Evolutionary conservation across 2,888 invertebrate genomes (phyloP), one percentile per base, ranked within the genome.

Genomic region (Suillia variegata): DNA sequence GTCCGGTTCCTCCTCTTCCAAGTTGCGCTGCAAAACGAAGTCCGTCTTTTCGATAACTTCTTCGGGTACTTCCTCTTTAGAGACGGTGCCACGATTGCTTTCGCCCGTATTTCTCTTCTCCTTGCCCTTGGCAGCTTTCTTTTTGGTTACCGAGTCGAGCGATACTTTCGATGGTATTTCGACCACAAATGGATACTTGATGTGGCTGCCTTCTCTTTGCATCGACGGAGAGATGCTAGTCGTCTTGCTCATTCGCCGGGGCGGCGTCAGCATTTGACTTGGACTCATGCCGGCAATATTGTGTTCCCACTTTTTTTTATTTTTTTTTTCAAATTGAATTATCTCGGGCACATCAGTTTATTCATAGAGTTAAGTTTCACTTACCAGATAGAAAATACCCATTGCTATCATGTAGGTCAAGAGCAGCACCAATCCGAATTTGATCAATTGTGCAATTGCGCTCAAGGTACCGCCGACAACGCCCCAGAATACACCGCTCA

Each of bases 381-480:
- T 26, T 26, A 26, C 26, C 26, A 26, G 5, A 26, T 26, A 26
- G 10, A 71, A 74, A 13, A 68, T 67, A 10, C 34, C 49, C 15
- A 61, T 67, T 1, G 70, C 70, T 33, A 74, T 55, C 0, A 58
- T 18, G 17, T 62, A 61, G 10, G 71, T 73, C 4, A 72, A 10
- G 18, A 70, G 3, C 8, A 72, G 54, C 0, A 73, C 56, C 1
- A 42, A 58, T 1, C 70, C 62, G 24, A 74, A 74, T 49, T 66
- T 72, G 5, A 76, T 69, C 4, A 75, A 66, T 50, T 72, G 67
- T 33, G 75, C 33, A 45, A 69, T 21, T 6, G 64, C 17, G 22
- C 69, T 72, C 2, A 63, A 2, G 0, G 69, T 2, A 0, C 74
- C 1, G 1, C 64, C 73, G 12, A 50, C 8, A 5, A 63, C 4